Conservation (phyloP, 2,888 invertebrate species). For the Spilosoma lubricipeda region DNA sequence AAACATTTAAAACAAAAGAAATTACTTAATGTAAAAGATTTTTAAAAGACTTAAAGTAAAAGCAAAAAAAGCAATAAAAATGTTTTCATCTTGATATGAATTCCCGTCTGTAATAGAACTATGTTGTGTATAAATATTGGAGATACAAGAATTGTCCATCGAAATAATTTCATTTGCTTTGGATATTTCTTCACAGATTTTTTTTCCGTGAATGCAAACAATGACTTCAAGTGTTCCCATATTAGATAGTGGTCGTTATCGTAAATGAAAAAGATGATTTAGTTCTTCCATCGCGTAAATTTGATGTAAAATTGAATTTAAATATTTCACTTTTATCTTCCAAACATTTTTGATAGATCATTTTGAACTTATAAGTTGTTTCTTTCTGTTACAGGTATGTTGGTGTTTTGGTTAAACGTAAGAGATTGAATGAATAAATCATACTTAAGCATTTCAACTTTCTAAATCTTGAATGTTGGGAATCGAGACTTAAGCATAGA, state of each 20-base stretch:
- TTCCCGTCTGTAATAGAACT: background rate
- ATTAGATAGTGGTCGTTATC: too few relatives aligned
- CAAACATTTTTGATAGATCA: too few relatives aligned
- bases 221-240: too few relatives aligned
- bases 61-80: background rate
- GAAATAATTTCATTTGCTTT: too few relatives aligned
- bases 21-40: too few relatives aligned
- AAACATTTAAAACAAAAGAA: too few relatives aligned
- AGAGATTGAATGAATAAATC: background rate
- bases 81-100: background rate
- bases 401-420: slow-evolving; percentile 7
- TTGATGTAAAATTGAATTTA: too few relatives aligned
- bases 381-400: slow-evolving; percentile 29
- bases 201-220: background rate
- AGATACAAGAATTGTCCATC: too few relatives aligned
- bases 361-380: background rate
- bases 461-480: background rate
- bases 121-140: background rate
- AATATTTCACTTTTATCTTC: too few relatives aligned
- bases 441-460: background rate
- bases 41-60: too few relatives aligned
- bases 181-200: background rate
- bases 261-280: too few relatives aligned
- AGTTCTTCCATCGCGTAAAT: too few relatives aligned
- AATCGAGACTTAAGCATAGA: background rate